Conservation (phyloP, 2,113 vertebrate genomes). For the Pseudorectes ferrugineus region DNA sequence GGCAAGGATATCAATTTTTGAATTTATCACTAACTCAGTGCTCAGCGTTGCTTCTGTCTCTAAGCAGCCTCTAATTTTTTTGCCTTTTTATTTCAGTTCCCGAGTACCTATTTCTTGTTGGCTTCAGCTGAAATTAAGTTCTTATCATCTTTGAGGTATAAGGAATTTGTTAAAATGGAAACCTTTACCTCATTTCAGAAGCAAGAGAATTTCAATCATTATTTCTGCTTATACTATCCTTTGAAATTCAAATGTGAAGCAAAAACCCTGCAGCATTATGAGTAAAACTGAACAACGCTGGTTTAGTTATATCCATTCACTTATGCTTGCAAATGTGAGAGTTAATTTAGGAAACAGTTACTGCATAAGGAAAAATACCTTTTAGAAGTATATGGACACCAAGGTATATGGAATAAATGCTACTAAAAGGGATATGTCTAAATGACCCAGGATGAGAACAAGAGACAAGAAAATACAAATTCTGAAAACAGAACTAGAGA, state of each 20-base stretch:
- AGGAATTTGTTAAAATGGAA: background rate
- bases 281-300: background rate
- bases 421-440: background rate
- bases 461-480: background rate
- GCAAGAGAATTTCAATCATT: background rate
- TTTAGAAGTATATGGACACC: background rate
- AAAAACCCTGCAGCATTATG: background rate
- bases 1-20: background rate
- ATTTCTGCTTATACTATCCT: background rate
- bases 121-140: background rate
- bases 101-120: background rate
- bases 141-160: background rate
- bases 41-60: background rate
- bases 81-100: background rate
- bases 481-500: background rate
- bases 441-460: background rate
- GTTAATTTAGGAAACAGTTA: background rate
- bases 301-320: background rate
- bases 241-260: slow-evolving; percentile 7
- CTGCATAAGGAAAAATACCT: background rate
- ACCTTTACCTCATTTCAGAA: background rate
- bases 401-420: background rate
- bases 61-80: background rate
- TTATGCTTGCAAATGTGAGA: background rate
- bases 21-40: background rate